A percentile compares a stretch with the other conserved stretches of the same genome.
Evolutionary conservation across 1,140 invertebrate species (phyloP).

Genomic region (Hermatobates lingyangjiaoensis): DNA sequence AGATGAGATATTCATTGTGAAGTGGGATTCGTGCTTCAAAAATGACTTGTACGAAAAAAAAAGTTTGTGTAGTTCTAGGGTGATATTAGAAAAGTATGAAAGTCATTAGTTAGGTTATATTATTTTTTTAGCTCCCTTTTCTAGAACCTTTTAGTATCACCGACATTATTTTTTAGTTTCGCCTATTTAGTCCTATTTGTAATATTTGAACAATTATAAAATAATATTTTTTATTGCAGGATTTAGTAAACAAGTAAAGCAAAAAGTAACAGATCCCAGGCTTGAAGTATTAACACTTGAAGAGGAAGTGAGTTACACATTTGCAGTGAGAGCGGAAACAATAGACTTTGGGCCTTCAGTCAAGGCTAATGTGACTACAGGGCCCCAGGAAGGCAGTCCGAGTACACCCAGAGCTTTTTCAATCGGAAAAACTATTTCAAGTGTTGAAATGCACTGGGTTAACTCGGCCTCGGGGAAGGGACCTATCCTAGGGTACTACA

Average conservation of each 20-base stretch:
- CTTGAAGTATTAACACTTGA: constrained; percentile 67
- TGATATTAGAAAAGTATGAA: too few relatives aligned
- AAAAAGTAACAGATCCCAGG: constrained; percentile 65
- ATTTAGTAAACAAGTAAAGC: constrained; percentile 84
- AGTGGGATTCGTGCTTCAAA: too few relatives aligned
- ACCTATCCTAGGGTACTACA: constrained; percentile 77
- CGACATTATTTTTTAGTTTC: too few relatives aligned
- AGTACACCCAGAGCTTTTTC: constrained; percentile 48
- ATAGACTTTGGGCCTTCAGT: constrained; percentile 59
- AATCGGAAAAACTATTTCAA: constrained; percentile 58
- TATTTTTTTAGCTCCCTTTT: too few relatives aligned
- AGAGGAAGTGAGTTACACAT: constrained; percentile 80
- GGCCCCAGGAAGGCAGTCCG: constrained; percentile 84
- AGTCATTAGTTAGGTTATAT: too few relatives aligned
- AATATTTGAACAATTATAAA: too few relatives aligned
- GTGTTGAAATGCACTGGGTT: constrained; percentile 69
- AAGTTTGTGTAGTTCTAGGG: too few relatives aligned
- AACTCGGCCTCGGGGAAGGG: constrained; percentile 70
- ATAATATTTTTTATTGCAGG: constrained; percentile 31
- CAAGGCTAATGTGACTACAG: constrained; percentile 71
- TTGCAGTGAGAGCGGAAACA: constrained; percentile 77
- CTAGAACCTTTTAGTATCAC: too few relatives aligned
- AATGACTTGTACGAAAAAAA: too few relatives aligned
- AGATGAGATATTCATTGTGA: too few relatives aligned
- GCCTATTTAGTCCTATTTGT: too few relatives aligned